These are phyloP conservation scores for Rana temporaria DNA, from an alignment of 2,113 vertebrate genomes.

Conservation along the genomic window DNA sequence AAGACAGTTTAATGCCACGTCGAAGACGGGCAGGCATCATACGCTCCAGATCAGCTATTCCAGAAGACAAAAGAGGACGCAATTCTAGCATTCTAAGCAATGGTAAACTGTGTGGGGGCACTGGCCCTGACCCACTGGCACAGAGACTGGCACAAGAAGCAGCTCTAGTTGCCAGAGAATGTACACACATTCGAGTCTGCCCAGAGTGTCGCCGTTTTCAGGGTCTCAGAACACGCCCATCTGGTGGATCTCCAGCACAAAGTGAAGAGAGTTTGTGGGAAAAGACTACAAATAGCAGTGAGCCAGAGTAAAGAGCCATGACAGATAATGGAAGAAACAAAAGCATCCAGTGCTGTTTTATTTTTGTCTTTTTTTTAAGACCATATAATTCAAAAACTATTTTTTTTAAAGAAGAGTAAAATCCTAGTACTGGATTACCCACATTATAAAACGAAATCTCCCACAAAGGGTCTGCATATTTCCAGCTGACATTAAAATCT, in stretches of 20 bases:
- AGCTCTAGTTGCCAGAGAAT: conserved; percentile 87
- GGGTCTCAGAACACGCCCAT: conserved; percentile 81
- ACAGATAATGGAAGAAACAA: background rate
- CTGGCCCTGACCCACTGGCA: conserved; percentile 86
- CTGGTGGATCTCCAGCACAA: conserved; percentile 79
- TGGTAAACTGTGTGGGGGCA: conserved; percentile 90
- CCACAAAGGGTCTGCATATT: background rate
- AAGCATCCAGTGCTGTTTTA: conserved; percentile 14
- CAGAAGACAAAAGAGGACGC: conserved; percentile 82
- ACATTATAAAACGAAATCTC: conserved; percentile 5
- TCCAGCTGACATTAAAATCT: background rate
- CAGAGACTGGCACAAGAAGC: conserved; percentile 95
- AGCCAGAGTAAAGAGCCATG: conserved; percentile 83
- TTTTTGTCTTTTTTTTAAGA: conserved; percentile 63
- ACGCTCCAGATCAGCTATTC: conserved; percentile 74
- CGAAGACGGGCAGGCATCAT: conserved; percentile 74
- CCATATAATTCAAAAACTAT: conserved; percentile 66
- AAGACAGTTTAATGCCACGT: conserved; percentile 86
- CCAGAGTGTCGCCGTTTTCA: conserved; percentile 96
- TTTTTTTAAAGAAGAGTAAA: conserved; percentile 55
- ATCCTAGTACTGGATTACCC: conserved; percentile 13
- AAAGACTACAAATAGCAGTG: conserved; percentile 93
- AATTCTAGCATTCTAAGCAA: conserved; percentile 83
- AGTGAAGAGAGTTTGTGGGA: conserved; percentile 97
- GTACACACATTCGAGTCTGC: conserved; percentile 95